A percentile compares a stretch with the other conserved stretches of the same genome.
Conservation (phyloP, 2,888 invertebrate species). For the Drosophila mimica region DNA sequence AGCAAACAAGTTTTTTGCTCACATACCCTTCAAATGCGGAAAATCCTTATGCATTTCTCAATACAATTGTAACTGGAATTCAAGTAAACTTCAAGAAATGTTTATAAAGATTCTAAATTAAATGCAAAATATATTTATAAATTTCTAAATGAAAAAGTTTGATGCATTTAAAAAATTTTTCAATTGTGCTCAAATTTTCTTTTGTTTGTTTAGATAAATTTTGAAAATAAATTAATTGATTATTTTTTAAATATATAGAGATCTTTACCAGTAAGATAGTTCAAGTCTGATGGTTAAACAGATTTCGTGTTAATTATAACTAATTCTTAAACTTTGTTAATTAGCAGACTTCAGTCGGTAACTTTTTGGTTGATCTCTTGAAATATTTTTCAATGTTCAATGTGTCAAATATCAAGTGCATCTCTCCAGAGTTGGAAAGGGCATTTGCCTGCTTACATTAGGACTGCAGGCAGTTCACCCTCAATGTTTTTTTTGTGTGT, state of each 20-base stretch:
- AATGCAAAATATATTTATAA: background rate
- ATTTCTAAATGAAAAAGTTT: background rate
- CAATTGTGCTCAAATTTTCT: background rate
- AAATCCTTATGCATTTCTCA: background rate
- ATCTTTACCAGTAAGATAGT: too few species aligned
- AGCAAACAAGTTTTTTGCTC: slow-evolving; percentile 38
- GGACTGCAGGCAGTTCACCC: background rate
- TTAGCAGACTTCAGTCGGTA: background rate
- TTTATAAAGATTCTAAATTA: background rate
- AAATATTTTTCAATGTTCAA: background rate
- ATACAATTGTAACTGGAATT: background rate
- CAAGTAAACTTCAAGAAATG: background rate
- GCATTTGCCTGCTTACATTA: slow-evolving; percentile 9
- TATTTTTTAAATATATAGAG: background rate
- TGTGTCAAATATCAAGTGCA: too few species aligned
- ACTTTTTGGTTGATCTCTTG: background rate
- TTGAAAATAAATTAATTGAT: background rate
- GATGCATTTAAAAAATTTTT: background rate
- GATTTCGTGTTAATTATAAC: too few species aligned
- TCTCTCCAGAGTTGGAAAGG: slow-evolving; percentile 5
- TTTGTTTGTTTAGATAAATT: background rate
- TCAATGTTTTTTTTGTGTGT: slow-evolving; percentile 2
- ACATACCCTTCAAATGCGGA: background rate
- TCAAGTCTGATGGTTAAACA: background rate
- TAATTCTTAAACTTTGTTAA: too few species aligned